Base-by-base conservation (phyloP, 2,113 vertebrate genomes). In the Hypanus sabinus region DNA sequence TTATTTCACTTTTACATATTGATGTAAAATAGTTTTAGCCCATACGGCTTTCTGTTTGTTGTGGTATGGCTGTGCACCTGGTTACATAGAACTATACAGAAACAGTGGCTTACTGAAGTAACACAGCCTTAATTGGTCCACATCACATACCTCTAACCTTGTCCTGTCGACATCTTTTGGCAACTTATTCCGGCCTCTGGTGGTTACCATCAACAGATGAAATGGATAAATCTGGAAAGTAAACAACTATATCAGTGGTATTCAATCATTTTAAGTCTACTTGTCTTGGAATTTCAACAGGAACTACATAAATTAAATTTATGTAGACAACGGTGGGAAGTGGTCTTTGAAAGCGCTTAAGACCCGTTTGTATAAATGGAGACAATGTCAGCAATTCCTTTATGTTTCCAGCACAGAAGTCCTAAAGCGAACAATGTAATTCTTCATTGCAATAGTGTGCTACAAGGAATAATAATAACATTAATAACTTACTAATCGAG, bases 141-240 rank as follows among this genome's bases (percentile, higher is more conserved):
- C 14, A 91, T 30, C 10, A 95, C 96, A 96, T 94, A 99, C 99
- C 97, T 99, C 99, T 88, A 99, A 95, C 94, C 98, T 97, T 81
- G 98, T 98, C 95, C 99, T 97, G 96, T 99, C 98, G 76, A 97
- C 98, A 3, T 99, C 99, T 96, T 98, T 99, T 95, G 99, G 99
- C 94, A 99, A 97, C 94, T 97, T 97, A 95, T 97, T 98, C 94
- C 98, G 98, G 93, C 99, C 99, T 94, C 98, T 98, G 0, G 98
- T 99, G 97, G 98, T 99, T 95, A 99, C 98, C 95, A 99, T 96
- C 71, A 99, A 97, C 38, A 97, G 96, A 94, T 99, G 99, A 4
- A 99, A 99, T 1, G 99, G 98, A 94, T 99, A 99, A 94, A 99
- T 97, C 99, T 99, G 94, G 55, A 95, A 22, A 83, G 22, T 20